Evolutionary conservation across 2,888 invertebrate species (phyloP).

Genomic region (Xanthorhoe designata): DNA sequence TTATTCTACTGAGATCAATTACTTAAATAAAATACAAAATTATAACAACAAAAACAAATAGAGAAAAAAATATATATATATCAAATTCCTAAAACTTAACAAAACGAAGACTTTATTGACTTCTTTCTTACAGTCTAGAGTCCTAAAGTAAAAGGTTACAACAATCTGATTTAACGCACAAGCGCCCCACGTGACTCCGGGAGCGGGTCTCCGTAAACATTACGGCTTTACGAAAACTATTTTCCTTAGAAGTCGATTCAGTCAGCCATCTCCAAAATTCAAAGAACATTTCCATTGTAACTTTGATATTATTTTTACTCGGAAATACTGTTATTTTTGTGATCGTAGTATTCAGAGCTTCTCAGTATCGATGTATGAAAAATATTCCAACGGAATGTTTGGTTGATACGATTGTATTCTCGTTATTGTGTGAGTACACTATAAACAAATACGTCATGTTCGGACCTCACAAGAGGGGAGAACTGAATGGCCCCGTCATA

Average conservation of each 20-base stretch:
- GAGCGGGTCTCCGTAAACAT: conserved; percentile 43
- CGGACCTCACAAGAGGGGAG: too few species aligned
- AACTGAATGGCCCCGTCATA: too few species aligned
- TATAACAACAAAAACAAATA: too few species aligned
- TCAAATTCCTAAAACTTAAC: neutral
- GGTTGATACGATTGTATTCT: neutral
- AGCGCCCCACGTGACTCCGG: conserved; percentile 33
- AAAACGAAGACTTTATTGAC: too few species aligned
- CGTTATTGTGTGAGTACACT: too few species aligned
- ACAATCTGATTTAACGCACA: conserved; percentile 42
- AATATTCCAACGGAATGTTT: neutral
- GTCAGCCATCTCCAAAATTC: conserved; percentile 38
- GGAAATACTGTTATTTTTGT: conserved; percentile 11
- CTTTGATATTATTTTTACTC: conserved; percentile 23
- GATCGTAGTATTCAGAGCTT: neutral
- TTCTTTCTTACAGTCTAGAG: neutral
- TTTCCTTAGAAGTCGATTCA: conserved; percentile 40
- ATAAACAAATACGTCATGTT: too few species aligned
- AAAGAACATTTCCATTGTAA: conserved; percentile 37
- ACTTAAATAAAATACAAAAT: too few species aligned
- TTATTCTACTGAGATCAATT: too few species aligned
- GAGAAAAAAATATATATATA: neutral
- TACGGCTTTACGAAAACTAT: conserved; percentile 38
- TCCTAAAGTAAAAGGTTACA: conserved; percentile 13
- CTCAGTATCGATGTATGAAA: neutral